Evolutionary conservation across 2,113 vertebrate genomes (phyloP), one percentile per base, ranked within the genome.

Genomic region (Chitala chitala): DNA sequence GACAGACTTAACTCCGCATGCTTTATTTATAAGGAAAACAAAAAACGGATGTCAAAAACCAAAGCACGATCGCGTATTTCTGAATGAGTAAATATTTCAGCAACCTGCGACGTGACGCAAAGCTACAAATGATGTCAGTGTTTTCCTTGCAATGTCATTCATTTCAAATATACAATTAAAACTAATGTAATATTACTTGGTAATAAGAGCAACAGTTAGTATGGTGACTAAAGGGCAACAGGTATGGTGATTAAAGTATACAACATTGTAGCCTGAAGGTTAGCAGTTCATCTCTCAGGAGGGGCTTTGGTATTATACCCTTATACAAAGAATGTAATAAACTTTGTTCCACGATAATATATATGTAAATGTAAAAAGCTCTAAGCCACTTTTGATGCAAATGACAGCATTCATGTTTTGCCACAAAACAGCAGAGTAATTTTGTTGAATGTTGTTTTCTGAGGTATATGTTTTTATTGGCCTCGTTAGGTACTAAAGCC

Each of bases 31-130:
- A 22, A 54, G 58, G 36, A 76, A 64, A 5, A 55, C 33, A 33
- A 71, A 66, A 29, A 48, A 36, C 10, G 55, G 26, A 58, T 56
- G 33, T 48, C 33, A 36, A 59, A 38, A 72, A 61, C 17, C 38
- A 48, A 61, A 72, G 54, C 59, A 44, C 38, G 48, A 26, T 59
- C 38, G 26, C 48, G 33, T 26, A 17, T 59, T 72, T 59, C 54
- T 72, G 54, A 3, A 29, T 53, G 29, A 46, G 22, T 58, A 58
- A 81, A 84, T 80, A 81, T 80, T 82, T 84, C 64, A 8, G 20
- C n/a, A n/a, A n/a, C n/a, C n/a, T n/a, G n/a, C n/a, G n/a, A n/a
- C n/a, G n/a, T n/a, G n/a, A n/a, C n/a, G n/a, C n/a, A n/a, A n/a
- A n/a, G n/a, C n/a, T n/a, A n/a, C n/a, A n/a, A n/a, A n/a, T n/a